Percentiles rank a stretch among this genome's conserved stretches.
Evolutionary conservation across 2,113 vertebrate genomes (phyloP).

Genomic region (Merops nubicus): DNA sequence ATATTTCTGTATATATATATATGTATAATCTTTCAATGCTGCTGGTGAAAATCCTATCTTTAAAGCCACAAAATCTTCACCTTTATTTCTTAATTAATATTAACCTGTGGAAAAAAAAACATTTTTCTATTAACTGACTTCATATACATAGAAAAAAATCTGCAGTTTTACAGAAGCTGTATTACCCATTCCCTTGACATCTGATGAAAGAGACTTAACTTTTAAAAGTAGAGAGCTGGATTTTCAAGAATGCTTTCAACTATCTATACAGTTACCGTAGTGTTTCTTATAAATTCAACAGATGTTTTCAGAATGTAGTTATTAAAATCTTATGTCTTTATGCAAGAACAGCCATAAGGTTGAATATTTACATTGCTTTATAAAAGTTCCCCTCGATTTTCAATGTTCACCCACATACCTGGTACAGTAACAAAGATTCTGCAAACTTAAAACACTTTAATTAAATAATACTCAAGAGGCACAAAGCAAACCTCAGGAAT

Average conservation of each 20-base stretch:
- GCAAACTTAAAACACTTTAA: slow-evolving; percentile 83
- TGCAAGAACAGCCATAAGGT: slow-evolving; percentile 75
- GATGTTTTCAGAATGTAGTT: slow-evolving; percentile 80
- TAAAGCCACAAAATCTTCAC: slow-evolving; percentile 76
- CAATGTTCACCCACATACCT: slow-evolving; percentile 80
- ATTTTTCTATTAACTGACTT: slow-evolving; percentile 75
- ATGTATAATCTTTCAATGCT: slow-evolving; percentile 73
- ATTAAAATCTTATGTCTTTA: slow-evolving; percentile 80
- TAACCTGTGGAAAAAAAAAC: slow-evolving; percentile 69
- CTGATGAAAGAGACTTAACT: slow-evolving; percentile 77
- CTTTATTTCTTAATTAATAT: slow-evolving; percentile 74
- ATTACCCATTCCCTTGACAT: slow-evolving; percentile 77
- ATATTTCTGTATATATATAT: slow-evolving; percentile 70
- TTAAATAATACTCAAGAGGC: slow-evolving; percentile 86
- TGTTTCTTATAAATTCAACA: slow-evolving; percentile 79
- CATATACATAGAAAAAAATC: slow-evolving; percentile 81
- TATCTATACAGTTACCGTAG: slow-evolving; percentile 74
- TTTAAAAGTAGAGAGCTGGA: slow-evolving; percentile 79
- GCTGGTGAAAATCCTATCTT: slow-evolving; percentile 74
- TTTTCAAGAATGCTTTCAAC: slow-evolving; percentile 81
- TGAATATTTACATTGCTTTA: slow-evolving; percentile 86
- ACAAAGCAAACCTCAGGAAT: slow-evolving; percentile 83
- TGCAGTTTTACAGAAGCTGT: slow-evolving; percentile 78
- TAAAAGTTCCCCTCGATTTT: slow-evolving; percentile 85
- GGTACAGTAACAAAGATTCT: slow-evolving; percentile 81